phyloP scores from a whole-genome alignment of 1,140 invertebrate genomes.

The Ylistrum balloti region DNA sequence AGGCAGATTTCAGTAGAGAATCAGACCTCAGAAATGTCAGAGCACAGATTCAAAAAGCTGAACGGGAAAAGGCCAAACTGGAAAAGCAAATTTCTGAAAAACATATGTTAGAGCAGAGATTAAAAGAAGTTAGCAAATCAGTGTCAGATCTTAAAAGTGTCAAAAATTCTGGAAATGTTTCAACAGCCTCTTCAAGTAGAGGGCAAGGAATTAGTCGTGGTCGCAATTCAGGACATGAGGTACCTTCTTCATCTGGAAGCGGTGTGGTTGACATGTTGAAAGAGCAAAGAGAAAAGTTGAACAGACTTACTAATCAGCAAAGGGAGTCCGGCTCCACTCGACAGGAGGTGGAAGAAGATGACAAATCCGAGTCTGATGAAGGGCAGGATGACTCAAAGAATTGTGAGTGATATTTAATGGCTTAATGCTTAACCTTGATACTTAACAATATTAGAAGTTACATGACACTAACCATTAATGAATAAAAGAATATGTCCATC shows the following conservation, averaged over 20 bases:
- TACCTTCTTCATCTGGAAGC: background rate
- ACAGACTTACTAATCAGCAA: slow-evolving; percentile 36
- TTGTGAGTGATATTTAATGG: slow-evolving; percentile 46
- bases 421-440: too few species aligned
- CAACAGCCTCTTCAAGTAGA: background rate
- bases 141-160: slow-evolving; percentile 56
- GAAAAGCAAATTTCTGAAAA: slow-evolving; percentile 57
- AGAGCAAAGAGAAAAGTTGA: slow-evolving; percentile 40
- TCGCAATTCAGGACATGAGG: background rate
- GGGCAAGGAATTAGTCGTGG: background rate
- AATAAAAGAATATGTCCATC: too few species aligned
- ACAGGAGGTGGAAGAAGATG: background rate
- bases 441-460: too few species aligned
- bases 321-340: background rate
- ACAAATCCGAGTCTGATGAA: slow-evolving; percentile 49
- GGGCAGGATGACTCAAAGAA: slow-evolving; percentile 50
- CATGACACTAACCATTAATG: too few species aligned
- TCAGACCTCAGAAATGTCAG: slow-evolving; percentile 52
- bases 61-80: slow-evolving; percentile 62
- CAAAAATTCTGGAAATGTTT: slow-evolving; percentile 31
- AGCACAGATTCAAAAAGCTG: slow-evolving; percentile 52
- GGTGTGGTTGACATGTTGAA: slow-evolving; percentile 44
- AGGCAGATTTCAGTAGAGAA: slow-evolving; percentile 20
- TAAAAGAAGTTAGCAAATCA: slow-evolving; percentile 56
- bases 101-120: slow-evolving; percentile 57